Evolutionary conservation across 1,140 invertebrate genomes (phyloP).

Genomic region (Achatina immaculata): DNA sequence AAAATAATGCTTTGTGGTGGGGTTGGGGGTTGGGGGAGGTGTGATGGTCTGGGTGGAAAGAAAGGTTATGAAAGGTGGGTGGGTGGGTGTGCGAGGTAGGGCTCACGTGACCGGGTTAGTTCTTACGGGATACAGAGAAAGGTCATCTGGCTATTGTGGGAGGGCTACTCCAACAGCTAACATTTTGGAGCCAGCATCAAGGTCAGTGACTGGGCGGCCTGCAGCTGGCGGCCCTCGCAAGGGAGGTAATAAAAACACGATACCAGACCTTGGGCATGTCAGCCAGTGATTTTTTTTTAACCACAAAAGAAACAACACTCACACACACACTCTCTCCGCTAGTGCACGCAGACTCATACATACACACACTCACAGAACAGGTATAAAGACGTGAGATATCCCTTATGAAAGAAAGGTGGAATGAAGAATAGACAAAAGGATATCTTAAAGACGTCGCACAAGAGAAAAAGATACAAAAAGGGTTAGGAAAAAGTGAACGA

Average conservation of each 20-base stretch:
- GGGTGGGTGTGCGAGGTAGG: not conserved
- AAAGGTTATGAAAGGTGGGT: not conserved
- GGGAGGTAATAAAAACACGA: not conserved
- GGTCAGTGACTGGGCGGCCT: slow-evolving; percentile 6
- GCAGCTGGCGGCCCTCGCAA: not conserved
- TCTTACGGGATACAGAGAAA: slow-evolving; percentile 15
- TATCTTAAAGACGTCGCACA: too few relatives aligned
- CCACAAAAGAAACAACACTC: too few relatives aligned
- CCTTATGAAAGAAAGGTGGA: too few relatives aligned
- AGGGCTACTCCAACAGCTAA: not conserved
- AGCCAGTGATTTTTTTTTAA: not conserved
- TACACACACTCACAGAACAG: not conserved
- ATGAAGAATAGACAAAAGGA: too few relatives aligned
- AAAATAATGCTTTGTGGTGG: too few relatives aligned
- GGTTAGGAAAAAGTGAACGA: too few relatives aligned
- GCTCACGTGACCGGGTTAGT: slow-evolving; percentile 8
- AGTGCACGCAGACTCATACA: not conserved
- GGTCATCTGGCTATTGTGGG: not conserved
- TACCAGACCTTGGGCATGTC: not conserved
- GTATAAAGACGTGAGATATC: too few relatives aligned
- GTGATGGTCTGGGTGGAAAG: too few relatives aligned
- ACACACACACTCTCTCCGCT: not conserved
- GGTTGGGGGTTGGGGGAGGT: too few relatives aligned
- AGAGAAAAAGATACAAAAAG: too few relatives aligned
- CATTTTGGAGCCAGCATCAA: not conserved